A percentile compares a stretch with the other conserved stretches of the same genome.
These are phyloP conservation scores for Pyrrhia umbra DNA, from an alignment of 2,888 invertebrate species.

Conservation along the genomic window DNA sequence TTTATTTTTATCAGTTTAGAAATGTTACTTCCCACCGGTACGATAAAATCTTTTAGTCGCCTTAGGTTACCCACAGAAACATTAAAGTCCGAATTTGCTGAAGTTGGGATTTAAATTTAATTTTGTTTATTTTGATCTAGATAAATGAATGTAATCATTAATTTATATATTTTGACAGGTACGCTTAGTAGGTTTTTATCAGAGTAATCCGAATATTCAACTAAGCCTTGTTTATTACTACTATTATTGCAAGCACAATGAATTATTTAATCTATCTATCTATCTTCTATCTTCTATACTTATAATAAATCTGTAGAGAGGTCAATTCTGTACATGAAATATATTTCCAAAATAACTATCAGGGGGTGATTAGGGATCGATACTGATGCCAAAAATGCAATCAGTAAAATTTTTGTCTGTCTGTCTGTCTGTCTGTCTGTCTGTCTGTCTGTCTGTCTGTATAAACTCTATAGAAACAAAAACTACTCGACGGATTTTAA, in stretches of 20 bases:
- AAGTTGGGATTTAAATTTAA: conserved; percentile 18
- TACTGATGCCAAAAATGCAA: too few relatives aligned
- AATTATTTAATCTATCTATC: too few relatives aligned
- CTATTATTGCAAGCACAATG: neutral
- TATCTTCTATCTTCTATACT: too few relatives aligned
- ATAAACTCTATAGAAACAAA: too few relatives aligned
- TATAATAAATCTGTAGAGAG: too few relatives aligned
- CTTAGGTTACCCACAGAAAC: conserved; percentile 30
- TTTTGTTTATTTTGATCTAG: conserved; percentile 15
- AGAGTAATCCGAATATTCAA: neutral
- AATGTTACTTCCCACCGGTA: conserved; percentile 45
- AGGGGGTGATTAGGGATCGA: too few relatives aligned
- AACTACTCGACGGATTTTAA: too few relatives aligned
- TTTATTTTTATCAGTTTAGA: conserved; percentile 55
- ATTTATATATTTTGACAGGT: neutral
- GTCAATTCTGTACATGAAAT: too few relatives aligned
- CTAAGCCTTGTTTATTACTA: neutral
- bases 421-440: too few relatives aligned
- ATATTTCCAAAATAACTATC: too few relatives aligned
- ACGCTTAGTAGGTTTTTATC: neutral
- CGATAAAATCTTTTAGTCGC: conserved; percentile 48
- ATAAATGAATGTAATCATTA: neutral
- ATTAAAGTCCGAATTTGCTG: conserved; percentile 43
- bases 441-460: too few relatives aligned
- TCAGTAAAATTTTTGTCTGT: too few relatives aligned